Evolutionary conservation across 2,888 invertebrate genomes (phyloP).

Genomic region (Podotricha telesiphe): DNA sequence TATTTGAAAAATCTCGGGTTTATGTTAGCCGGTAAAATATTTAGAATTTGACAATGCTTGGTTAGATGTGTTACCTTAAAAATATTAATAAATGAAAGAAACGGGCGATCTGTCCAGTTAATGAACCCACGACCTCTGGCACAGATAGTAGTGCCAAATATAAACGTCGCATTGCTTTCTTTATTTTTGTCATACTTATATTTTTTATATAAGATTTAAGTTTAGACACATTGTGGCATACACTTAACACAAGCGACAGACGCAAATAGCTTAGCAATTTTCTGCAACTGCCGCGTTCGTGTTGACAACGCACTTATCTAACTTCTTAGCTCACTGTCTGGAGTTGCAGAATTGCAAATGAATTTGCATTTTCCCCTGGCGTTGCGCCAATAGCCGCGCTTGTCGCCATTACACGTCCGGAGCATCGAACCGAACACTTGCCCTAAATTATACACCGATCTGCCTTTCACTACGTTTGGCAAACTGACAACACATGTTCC

Average conservation of each 20-base stretch:
- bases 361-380: slow-evolving; percentile 74
- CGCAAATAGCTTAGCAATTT: slow-evolving; percentile 16
- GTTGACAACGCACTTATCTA: slow-evolving; percentile 59
- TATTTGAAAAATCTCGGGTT: neutral
- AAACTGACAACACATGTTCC: slow-evolving; percentile 25
- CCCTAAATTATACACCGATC: slow-evolving; percentile 38
- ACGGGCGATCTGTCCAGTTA: neutral
- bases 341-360: slow-evolving; percentile 66
- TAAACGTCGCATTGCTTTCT: neutral
- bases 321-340: slow-evolving; percentile 48
- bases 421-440: slow-evolving; percentile 42
- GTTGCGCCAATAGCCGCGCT: slow-evolving; percentile 56
- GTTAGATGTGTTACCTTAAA: neutral
- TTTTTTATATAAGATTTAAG: neutral
- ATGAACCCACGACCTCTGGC: slow-evolving; percentile 19
- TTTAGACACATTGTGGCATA: neutral
- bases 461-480: slow-evolving; percentile 33
- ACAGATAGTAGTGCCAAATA: slow-evolving; percentile 8
- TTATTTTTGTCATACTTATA: neutral
- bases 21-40: neutral
- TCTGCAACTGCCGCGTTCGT: slow-evolving; percentile 47
- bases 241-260: slow-evolving; percentile 1
- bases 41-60: neutral
- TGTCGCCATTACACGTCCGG: slow-evolving; percentile 49
- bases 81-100: neutral